phyloP scores from a whole-genome alignment of 1,140 invertebrate genomes.

The Battus philenor region DNA sequence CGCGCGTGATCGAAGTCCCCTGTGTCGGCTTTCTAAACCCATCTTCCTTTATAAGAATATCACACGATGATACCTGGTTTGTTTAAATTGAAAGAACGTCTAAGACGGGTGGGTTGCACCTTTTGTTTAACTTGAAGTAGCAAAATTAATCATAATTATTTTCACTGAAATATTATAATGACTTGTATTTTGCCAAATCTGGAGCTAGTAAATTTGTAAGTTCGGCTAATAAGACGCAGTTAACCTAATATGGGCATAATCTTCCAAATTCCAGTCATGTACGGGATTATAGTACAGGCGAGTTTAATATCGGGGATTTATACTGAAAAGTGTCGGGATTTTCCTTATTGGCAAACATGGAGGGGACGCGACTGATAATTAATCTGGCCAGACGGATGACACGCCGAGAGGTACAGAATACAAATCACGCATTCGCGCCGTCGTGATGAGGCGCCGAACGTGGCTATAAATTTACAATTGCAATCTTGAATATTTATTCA shows the following conservation, averaged over 20 bases:
- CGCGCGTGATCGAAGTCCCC: conserved; percentile 40
- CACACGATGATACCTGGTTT: conserved; percentile 15
- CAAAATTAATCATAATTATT: no score
- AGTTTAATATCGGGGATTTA: conserved; percentile 37
- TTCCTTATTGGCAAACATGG: conserved; percentile 69
- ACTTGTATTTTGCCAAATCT: neutral
- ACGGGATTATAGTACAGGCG: conserved; percentile 20
- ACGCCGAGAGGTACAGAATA: conserved; percentile 47
- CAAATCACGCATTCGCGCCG: conserved; percentile 41
- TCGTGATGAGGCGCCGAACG: conserved; percentile 23
- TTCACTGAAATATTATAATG: no score
- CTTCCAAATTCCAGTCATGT: conserved; percentile 17
- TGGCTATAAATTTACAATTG: conserved; percentile 22
- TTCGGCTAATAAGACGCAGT: neutral
- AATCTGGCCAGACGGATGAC: conserved; percentile 65
- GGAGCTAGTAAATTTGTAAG: neutral
- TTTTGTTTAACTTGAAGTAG: no score
- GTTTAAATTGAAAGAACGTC: no score
- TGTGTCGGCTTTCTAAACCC: conserved; percentile 38
- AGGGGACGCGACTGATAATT: conserved; percentile 60
- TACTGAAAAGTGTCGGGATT: conserved; percentile 43
- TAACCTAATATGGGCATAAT: neutral
- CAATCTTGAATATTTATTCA: conserved; percentile 18
- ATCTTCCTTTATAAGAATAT: conserved; percentile 16
- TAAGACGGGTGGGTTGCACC: no score